Conservation (phyloP, 2,797 vertebrate species). For the Botia almorhae region DNA sequence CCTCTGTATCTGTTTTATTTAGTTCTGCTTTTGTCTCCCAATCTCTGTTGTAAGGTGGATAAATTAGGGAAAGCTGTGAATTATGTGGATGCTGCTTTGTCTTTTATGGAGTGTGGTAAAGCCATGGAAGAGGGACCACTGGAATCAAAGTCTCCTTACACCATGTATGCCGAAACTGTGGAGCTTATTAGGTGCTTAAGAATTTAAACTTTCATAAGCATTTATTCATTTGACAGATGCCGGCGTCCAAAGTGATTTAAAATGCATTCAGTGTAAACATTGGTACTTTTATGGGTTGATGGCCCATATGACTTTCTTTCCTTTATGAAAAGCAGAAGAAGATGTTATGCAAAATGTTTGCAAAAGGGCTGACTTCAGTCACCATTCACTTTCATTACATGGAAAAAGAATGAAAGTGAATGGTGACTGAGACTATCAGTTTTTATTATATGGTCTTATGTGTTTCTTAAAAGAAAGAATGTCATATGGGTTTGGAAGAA, state of each 20-base stretch:
- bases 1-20: not conserved
- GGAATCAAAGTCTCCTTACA: slow-evolving; percentile 95
- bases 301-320: no score
- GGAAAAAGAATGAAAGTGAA: no score
- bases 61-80: slow-evolving; percentile 97
- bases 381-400: no score
- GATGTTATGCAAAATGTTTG: no score
- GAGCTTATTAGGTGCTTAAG: slow-evolving; percentile 91
- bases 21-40: not conserved
- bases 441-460: not conserved
- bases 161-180: slow-evolving; percentile 98
- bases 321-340: no score
- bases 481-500: not conserved
- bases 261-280: not conserved
- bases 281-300: not conserved
- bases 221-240: not conserved
- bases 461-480: not conserved
- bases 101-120: slow-evolving; percentile 98
- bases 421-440: no score
- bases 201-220: not conserved
- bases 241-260: not conserved
- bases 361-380: no score
- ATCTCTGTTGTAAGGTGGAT: slow-evolving; percentile 83
- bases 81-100: slow-evolving; percentile 95
- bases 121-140: slow-evolving; percentile 98